These are phyloP conservation scores for Leucopsar rothschildi DNA, from an alignment of 2,113 vertebrate species.

Conservation along the genomic window DNA sequence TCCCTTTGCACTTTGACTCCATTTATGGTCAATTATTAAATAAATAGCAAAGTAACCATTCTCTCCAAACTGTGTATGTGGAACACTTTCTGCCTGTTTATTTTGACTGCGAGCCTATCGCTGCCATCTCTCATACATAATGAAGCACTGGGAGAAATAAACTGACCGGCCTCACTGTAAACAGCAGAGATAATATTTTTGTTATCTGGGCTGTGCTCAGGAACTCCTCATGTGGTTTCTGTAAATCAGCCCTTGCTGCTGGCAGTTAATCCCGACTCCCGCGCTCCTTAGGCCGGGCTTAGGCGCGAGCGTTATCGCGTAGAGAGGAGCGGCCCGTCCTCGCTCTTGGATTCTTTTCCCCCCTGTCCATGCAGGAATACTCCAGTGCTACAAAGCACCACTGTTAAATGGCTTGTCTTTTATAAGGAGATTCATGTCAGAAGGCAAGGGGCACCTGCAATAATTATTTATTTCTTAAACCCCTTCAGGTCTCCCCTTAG, in stretches of 20 bases:
- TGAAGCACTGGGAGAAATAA: constrained; percentile 86
- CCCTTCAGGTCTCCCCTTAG: background rate
- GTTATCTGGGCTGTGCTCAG: constrained; percentile 82
- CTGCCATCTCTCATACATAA: constrained; percentile 82
- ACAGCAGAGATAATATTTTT: constrained; percentile 82
- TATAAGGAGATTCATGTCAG: background rate
- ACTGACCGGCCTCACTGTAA: constrained; percentile 80
- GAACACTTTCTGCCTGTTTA: constrained; percentile 80
- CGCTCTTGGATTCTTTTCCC: background rate
- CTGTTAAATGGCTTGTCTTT: background rate
- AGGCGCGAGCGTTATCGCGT: constrained; percentile 16
- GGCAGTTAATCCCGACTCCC: constrained; percentile 76
- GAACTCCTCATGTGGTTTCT: constrained; percentile 73
- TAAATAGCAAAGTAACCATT: constrained; percentile 81
- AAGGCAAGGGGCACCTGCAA: background rate
- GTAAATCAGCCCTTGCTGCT: constrained; percentile 74
- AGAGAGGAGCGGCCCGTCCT: background rate
- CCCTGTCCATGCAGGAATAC: background rate
- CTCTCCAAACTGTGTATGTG: constrained; percentile 68
- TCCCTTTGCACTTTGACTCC: constrained; percentile 80
- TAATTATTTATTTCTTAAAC: background rate
- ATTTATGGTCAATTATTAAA: constrained; percentile 89
- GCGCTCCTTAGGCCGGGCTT: constrained; percentile 73
- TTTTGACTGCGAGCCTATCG: constrained; percentile 82
- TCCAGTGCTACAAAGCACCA: background rate